Evolutionary conservation across 2,888 invertebrate species (phyloP).

Genomic region (Nomada lathburiana): DNA sequence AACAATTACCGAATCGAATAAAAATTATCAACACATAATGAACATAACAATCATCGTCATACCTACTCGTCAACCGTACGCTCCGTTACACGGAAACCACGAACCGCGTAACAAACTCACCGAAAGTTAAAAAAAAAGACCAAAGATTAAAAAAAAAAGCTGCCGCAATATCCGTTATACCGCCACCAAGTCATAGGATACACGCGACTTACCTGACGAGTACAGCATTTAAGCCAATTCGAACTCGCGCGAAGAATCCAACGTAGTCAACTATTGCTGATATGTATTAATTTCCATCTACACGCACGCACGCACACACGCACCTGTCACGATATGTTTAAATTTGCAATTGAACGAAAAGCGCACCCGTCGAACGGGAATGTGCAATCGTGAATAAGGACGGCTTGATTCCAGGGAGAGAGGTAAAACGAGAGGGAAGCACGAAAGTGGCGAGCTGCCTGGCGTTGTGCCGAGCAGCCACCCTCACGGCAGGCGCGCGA

Average conservation of each 20-base stretch:
- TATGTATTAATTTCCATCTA: slow-evolving; percentile 47
- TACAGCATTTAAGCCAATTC: slow-evolving; percentile 18
- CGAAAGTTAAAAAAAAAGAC: not conserved
- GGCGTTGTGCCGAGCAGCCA: slow-evolving; percentile 65
- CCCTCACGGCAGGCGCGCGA: slow-evolving; percentile 77
- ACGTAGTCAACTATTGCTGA: slow-evolving; percentile 26
- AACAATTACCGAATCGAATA: not conserved
- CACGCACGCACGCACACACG: slow-evolving; percentile 28
- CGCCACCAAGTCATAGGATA: not conserved
- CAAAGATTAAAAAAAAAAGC: not conserved
- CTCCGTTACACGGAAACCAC: no score
- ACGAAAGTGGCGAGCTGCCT: slow-evolving; percentile 38
- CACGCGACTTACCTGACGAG: slow-evolving; percentile 40
- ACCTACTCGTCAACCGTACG: no score
- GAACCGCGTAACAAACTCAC: no score
- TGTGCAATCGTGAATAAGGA: slow-evolving; percentile 18
- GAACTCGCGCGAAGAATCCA: slow-evolving; percentile 2
- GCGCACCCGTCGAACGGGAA: not conserved
- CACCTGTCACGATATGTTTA: slow-evolving; percentile 53
- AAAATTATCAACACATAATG: no score
- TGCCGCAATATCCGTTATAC: not conserved
- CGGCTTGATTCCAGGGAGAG: slow-evolving; percentile 16
- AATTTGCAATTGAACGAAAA: slow-evolving; percentile 13
- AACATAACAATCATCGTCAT: no score
- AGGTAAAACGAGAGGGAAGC: slow-evolving; percentile 24